These are phyloP conservation scores for Percopsis transmontana DNA, from an alignment of 2,113 vertebrate genomes.

Conservation along the genomic window DNA sequence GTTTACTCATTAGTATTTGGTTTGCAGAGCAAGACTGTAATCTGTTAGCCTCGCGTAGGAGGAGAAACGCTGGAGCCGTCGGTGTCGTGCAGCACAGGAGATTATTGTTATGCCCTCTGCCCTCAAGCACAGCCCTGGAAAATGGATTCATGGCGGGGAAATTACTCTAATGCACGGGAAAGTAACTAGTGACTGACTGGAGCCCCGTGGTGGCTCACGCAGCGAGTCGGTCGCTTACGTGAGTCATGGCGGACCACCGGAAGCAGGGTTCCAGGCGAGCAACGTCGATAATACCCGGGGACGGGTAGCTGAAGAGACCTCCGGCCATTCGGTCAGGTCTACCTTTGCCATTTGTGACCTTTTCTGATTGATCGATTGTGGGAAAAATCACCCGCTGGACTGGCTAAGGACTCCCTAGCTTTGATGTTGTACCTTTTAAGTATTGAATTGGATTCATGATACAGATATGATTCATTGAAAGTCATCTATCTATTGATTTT, in stretches of 20 bases:
- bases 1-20: slow-evolving; percentile 58
- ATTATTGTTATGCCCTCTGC: slow-evolving; percentile 32
- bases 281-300: no score
- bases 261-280: neutral
- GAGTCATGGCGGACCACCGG: neutral
- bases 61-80: slow-evolving; percentile 10
- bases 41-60: slow-evolving; percentile 41
- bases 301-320: neutral
- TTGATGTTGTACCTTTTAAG: neutral
- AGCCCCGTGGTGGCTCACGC: neutral
- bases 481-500: neutral
- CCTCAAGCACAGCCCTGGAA: slow-evolving; percentile 22
- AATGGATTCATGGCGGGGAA: slow-evolving; percentile 49
- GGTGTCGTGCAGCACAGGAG: slow-evolving; percentile 15
- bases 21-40: slow-evolving; percentile 43
- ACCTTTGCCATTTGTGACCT: neutral
- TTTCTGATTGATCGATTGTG: neutral
- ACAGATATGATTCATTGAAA: neutral
- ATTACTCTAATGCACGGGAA: slow-evolving; percentile 17
- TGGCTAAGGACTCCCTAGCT: neutral
- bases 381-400: neutral
- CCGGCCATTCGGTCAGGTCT: slow-evolving; percentile 6
- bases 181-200: slow-evolving; percentile 9
- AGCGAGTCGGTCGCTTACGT: slow-evolving; percentile 6
- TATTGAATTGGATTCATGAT: neutral